Conservation (phyloP, 2,113 vertebrate species). For the Coreoperca whiteheadi region DNA sequence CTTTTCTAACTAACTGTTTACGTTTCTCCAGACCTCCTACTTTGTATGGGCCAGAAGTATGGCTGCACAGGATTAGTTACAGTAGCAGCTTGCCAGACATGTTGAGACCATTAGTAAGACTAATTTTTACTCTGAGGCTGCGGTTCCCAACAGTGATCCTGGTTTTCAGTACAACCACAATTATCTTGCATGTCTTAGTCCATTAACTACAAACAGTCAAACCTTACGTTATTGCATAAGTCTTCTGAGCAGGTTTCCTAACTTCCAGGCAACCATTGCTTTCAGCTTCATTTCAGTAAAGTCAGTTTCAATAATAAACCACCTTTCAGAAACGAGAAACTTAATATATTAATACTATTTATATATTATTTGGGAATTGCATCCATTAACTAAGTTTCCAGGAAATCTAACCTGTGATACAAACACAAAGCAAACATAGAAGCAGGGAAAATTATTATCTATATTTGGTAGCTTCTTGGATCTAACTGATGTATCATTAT, state of each 20-base stretch:
- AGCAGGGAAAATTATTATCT: no score
- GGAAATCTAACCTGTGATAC: not conserved
- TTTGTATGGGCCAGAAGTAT: not conserved
- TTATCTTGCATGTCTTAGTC: no score
- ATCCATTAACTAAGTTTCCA: no score
- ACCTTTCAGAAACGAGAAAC: not conserved
- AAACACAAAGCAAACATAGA: not conserved
- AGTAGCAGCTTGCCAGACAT: not conserved
- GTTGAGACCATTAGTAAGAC: not conserved
- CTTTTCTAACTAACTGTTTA: constrained; percentile 14
- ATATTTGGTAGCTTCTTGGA: no score
- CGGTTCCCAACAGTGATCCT: no score
- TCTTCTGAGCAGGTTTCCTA: not conserved
- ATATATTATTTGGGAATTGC: no score
- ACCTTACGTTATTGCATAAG: no score
- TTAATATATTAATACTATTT: not conserved
- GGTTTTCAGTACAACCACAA: no score
- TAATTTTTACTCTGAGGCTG: not conserved
- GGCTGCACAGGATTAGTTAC: not conserved
- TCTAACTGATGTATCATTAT: no score
- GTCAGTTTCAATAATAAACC: not conserved
- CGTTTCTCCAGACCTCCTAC: constrained; percentile 5
- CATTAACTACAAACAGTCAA: no score
- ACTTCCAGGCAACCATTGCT: not conserved
- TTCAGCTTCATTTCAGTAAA: not conserved